Evolutionary conservation across 2,888 invertebrate species (phyloP), one percentile per base, ranked within the genome.

Genomic region (Caenorhabditis wallacei): DNA sequence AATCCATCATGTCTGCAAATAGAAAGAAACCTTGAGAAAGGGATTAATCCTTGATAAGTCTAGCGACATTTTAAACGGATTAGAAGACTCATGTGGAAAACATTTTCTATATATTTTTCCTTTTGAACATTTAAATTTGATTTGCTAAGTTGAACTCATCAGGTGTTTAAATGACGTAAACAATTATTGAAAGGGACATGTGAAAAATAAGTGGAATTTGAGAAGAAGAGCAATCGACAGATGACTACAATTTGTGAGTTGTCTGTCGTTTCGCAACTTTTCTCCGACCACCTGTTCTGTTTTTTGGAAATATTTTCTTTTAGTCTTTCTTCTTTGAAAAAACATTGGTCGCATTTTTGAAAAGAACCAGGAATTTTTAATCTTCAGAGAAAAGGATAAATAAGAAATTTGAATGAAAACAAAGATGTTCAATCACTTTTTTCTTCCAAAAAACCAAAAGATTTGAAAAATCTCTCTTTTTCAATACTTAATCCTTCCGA

Each of bases 101-200:
- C 35, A 1, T 53, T 20, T 24, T 40, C 13, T 22, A 24, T 16
- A 7, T 37, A 54, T 54, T 54, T 64, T 35, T 22, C 40, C 40
- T 43, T 43, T 43, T 5, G 11, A 43, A 24, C 13, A 11, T 13
- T 18, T 30, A 3, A 30, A 30, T 8, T 30, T 30, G 30, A 5
- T 30, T 30, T 3, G 46, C 7, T 48, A 48, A 48, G 3, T 51
- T 35, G 68, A 68, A 24, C 54, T 30, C 26, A 16, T 61, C 61
- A 74, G 64, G 64, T 66, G 74, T 74, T 46, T 56, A 37, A 64
- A 57, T 64, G 74, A 74, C 66, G 74, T 66, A 64, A 66, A 74
- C 35, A 46, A 66, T 56, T 43, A 22, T 30, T 56, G 56, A 66
- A 63, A 30, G 8, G 8, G 56, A 20, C 35, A 24, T 30, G 48